These are phyloP conservation scores for Macroglossus sobrinus DNA, from an alignment of 2,113 vertebrate species.

Conservation along the genomic window DNA sequence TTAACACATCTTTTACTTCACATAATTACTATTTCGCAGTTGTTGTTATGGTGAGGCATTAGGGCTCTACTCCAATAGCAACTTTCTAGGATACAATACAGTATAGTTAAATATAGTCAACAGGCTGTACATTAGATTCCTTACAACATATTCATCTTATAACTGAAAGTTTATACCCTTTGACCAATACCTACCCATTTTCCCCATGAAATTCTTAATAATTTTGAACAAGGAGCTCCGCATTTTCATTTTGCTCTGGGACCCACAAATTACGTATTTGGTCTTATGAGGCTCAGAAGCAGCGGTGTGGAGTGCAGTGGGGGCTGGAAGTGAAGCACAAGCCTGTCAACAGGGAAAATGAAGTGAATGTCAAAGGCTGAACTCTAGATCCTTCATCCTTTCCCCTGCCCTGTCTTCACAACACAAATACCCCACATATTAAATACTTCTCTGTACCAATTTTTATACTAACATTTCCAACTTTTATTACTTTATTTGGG, in stretches of 20 bases:
- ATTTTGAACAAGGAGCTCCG: neutral
- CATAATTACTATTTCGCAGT: neutral
- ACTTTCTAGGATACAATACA: neutral
- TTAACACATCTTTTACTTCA: neutral
- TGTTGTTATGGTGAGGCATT: neutral
- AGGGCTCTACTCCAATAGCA: neutral
- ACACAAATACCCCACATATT: neutral
- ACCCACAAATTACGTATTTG: neutral
- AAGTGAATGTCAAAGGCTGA: neutral
- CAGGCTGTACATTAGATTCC: neutral
- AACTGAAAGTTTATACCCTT: neutral
- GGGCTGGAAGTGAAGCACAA: neutral
- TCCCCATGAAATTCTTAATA: neutral
- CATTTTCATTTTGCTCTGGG: neutral
- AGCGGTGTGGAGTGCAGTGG: neutral
- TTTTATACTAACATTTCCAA: neutral
- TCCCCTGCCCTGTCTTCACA: neutral
- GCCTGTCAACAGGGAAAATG: neutral
- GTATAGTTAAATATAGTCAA: neutral
- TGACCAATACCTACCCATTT: neutral
- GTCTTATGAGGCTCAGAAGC: neutral
- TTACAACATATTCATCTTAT: neutral
- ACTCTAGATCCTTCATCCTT: fast-evolving
- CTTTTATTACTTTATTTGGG: neutral
- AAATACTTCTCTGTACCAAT: neutral